Percentiles rank a stretch among this genome's conserved stretches.
These are phyloP conservation scores for Sphaerolaimus hirsutus DNA, from an alignment of 2,888 invertebrate species.

Conservation along the genomic window DNA sequence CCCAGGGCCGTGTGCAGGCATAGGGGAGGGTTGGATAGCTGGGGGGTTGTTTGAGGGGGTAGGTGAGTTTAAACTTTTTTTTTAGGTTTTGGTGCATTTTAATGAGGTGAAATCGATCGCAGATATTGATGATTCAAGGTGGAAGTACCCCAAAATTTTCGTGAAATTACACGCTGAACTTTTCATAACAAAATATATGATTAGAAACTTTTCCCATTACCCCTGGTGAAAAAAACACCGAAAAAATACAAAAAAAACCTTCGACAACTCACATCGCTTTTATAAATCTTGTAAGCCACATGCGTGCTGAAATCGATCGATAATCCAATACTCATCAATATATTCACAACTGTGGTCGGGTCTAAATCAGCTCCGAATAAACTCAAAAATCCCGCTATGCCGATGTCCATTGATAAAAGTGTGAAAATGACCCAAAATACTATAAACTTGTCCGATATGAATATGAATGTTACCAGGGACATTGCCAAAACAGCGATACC, in stretches of 20 bases:
- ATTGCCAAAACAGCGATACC: slow-evolving; percentile 2
- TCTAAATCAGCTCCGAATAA: slow-evolving; percentile 23
- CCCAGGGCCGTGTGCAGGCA: slow-evolving; percentile 18
- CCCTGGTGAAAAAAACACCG: too few relatives aligned
- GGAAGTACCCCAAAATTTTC: too few relatives aligned
- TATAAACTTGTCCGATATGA: slow-evolving; percentile 17
- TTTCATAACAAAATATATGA: too few relatives aligned
- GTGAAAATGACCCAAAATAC: slow-evolving; percentile 23
- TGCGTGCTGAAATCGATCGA: slow-evolving; percentile 24
- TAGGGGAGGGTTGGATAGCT: neutral
- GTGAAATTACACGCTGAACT: too few relatives aligned
- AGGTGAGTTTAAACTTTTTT: too few relatives aligned
- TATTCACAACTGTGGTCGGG: slow-evolving; percentile 23
- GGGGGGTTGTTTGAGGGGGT: neutral
- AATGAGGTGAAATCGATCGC: too few relatives aligned
- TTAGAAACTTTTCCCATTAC: too few relatives aligned
- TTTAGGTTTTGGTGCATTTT: too few relatives aligned
- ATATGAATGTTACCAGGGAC: slow-evolving; percentile 17
- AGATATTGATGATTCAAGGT: too few relatives aligned
- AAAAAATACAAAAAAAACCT: too few relatives aligned
- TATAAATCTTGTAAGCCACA: slow-evolving; percentile 20
- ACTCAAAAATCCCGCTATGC: slow-evolving; percentile 19
- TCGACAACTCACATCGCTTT: neutral
- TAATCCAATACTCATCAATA: slow-evolving; percentile 23
- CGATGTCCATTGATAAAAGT: slow-evolving; percentile 16